These are phyloP conservation scores for Drosophila anomelani DNA, from an alignment of 2,888 invertebrate genomes.

Conservation along the genomic window DNA sequence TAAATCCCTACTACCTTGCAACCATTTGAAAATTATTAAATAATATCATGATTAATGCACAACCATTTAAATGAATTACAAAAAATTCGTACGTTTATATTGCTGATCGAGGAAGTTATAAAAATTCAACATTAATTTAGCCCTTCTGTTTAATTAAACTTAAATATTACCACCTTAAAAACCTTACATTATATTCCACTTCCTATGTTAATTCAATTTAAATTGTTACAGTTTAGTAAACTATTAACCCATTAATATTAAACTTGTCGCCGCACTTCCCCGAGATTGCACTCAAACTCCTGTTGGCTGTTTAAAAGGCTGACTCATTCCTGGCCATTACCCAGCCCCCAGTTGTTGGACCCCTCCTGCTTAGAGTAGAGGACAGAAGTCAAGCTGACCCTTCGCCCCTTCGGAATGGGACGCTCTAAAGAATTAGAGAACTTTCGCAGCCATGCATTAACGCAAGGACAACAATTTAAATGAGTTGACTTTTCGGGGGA, in stretches of 20 bases:
- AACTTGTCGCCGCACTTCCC: too few relatives aligned
- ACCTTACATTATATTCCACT: not conserved
- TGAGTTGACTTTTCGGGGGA: slow-evolving; percentile 54
- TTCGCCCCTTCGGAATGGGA: slow-evolving; percentile 12
- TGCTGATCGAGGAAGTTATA: not conserved
- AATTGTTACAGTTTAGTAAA: not conserved
- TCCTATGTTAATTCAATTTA: not conserved
- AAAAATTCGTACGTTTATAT: not conserved
- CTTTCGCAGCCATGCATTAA: slow-evolving; percentile 76
- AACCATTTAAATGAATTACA: too few relatives aligned
- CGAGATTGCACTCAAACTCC: not conserved
- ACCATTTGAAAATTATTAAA: too few relatives aligned
- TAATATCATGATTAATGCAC: too few relatives aligned
- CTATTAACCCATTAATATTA: not conserved
- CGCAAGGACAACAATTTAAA: slow-evolving; percentile 70
- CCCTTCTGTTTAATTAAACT: not conserved
- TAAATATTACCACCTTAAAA: not conserved
- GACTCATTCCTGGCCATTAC: slow-evolving; percentile 55
- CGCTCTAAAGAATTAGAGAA: slow-evolving; percentile 72
- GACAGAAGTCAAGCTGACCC: slow-evolving; percentile 35
- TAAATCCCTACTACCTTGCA: too few relatives aligned
- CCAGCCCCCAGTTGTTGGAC: slow-evolving; percentile 21
- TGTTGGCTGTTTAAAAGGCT: slow-evolving; percentile 16
- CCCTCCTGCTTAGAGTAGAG: not conserved
- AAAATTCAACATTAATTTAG: not conserved